These are phyloP conservation scores for Petrophora chlorosata DNA, from an alignment of 2,888 invertebrate genomes.

Conservation along the genomic window DNA sequence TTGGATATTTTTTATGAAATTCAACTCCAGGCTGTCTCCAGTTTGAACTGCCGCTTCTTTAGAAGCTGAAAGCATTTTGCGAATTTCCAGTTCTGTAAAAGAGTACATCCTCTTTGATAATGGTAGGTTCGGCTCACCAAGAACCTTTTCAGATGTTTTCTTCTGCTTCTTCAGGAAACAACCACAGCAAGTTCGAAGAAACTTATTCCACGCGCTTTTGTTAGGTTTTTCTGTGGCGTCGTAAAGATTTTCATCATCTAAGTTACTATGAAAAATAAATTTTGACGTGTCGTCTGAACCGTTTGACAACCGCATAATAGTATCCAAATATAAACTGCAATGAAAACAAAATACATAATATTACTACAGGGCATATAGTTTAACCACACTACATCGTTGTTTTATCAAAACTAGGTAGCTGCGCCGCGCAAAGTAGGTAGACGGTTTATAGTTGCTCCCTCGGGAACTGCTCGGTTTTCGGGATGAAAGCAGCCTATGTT, in stretches of 20 bases:
- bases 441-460: too few relatives aligned
- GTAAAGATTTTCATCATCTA: constrained; percentile 38
- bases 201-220: constrained; percentile 19
- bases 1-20: constrained; percentile 13
- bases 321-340: constrained; percentile 66
- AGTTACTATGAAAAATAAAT: constrained; percentile 39
- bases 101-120: constrained; percentile 44
- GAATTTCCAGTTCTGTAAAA: constrained; percentile 60
- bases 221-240: constrained; percentile 17
- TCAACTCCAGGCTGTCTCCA: constrained; percentile 59
- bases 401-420: too few relatives aligned
- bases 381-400: too few relatives aligned
- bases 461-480: too few relatives aligned
- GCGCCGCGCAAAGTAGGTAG: too few relatives aligned
- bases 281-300: constrained; percentile 45
- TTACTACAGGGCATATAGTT: too few relatives aligned
- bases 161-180: constrained; percentile 37
- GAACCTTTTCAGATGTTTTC: constrained; percentile 4
- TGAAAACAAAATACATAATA: too few relatives aligned
- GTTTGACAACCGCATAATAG: constrained; percentile 69
- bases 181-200: constrained; percentile 25
- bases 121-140: neutral
- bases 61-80: constrained; percentile 41
- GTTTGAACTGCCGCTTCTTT: constrained; percentile 62
- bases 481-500: too few relatives aligned